Evolutionary conservation across 1,140 invertebrate genomes (phyloP), one percentile per base, ranked within the genome.

Genomic region (Aethina tumida): DNA sequence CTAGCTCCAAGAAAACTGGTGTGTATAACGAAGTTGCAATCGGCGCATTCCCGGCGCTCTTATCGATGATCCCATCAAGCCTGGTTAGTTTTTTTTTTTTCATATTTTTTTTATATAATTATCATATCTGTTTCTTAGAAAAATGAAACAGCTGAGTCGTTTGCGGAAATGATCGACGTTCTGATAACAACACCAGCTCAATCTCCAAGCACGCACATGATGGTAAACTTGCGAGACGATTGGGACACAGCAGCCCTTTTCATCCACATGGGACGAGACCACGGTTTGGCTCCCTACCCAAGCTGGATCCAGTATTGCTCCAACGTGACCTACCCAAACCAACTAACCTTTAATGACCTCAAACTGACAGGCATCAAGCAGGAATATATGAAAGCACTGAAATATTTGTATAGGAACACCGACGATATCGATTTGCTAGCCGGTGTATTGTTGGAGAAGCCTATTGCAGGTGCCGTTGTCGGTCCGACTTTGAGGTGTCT

Each of bases 401-500:
- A 72, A 39, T 67, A 69, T 35, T 65, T 84, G 46, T 88, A 86
- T 53, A 79, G 81, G 46, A 69, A 69, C 40, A 67, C 81, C n/a
- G 73, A 83, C 42, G 83, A 94, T 49, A 71, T 97, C 30, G 93
- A 97, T 55, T 68, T 97, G 17, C 71, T 94, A 43, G 72, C 85
- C 8, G 93, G 87, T 28, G 85, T 82, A 5, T 61, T 92, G 1
- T 66, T 92, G 10, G 93, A 97, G 65, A 77, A 73, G 22, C 79
- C 90, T 0, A 69, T 67, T 1, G 74, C 75, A 3, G 89, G 88
- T 6, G 77, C 84, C 0, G 70, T 89, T 0, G 77, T 96, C 4
- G 90, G 90, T 0, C 79, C 84, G 7, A 94, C 90, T 1, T 79
- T 93, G 27, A 77, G 77, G n/a, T 94, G 90, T 55, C 66, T 95